phyloP scores from a whole-genome alignment of 2,113 vertebrate species.

The Ptyas mucosa region DNA sequence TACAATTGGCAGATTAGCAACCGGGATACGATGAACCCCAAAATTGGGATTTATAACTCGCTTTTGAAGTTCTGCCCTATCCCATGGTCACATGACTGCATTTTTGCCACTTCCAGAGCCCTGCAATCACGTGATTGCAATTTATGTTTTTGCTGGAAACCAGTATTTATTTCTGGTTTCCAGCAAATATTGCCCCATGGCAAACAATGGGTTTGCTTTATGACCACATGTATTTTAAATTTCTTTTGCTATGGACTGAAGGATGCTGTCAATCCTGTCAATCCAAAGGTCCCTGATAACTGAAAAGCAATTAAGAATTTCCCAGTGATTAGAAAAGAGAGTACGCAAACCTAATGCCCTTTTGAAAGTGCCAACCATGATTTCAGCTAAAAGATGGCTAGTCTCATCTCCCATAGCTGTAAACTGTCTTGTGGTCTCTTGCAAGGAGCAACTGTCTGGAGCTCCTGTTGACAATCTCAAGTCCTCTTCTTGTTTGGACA shows the following conservation, averaged over 20 bases:
- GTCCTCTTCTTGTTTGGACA: not conserved
- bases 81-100: not conserved
- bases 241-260: not conserved
- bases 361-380: not conserved
- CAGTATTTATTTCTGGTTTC: not conserved
- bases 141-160: not conserved
- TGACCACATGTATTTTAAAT: not conserved
- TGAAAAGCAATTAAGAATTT: not conserved
- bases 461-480: not conserved
- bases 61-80: not conserved
- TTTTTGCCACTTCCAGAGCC: not conserved
- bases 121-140: not conserved
- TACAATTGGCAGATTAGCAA: not conserved
- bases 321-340: not conserved
- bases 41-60: not conserved
- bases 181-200: not conserved
- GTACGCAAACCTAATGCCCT: not conserved
- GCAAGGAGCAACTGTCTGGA: not conserved
- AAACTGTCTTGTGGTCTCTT: not conserved
- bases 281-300: not conserved
- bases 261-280: not conserved
- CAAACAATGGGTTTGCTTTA: not conserved
- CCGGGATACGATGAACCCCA: not conserved
- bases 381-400: not conserved
- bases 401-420: not conserved